Percentiles rank a stretch among this genome's conserved stretches.
Evolutionary conservation across 2,888 invertebrate genomes (phyloP).

Genomic region (Conchocele bisecta): DNA sequence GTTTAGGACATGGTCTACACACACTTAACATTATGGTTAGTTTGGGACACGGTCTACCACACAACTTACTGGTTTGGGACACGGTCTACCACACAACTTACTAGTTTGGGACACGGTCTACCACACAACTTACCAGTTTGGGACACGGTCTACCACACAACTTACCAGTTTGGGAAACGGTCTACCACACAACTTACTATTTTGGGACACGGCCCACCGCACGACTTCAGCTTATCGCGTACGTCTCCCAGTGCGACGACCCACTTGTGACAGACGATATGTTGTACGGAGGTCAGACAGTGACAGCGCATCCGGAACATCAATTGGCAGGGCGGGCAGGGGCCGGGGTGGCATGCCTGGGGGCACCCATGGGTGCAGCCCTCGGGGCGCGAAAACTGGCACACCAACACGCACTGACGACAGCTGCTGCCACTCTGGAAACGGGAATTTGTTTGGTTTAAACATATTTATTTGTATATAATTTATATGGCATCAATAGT

Average conservation of each 20-base stretch:
- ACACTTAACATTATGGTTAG: too few species aligned
- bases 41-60: too few species aligned
- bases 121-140: too few species aligned
- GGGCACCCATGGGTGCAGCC: constrained; percentile 90
- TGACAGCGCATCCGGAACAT: constrained; percentile 87
- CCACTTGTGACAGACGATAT: constrained; percentile 89
- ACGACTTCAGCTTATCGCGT: constrained; percentile 85
- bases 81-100: too few species aligned
- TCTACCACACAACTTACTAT: constrained; percentile 86
- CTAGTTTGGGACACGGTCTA: too few species aligned
- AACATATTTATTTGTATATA: too few species aligned
- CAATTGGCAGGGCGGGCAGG: constrained; percentile 89
- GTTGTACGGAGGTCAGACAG: constrained; percentile 90
- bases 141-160: too few species aligned
- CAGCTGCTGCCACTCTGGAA: constrained; percentile 80
- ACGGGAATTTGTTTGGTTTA: too few species aligned
- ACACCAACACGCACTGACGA: constrained; percentile 78
- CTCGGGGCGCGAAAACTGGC: constrained; percentile 84
- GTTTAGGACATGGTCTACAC: too few species aligned
- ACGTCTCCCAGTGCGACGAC: constrained; percentile 83
- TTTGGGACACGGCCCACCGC: constrained; percentile 94
- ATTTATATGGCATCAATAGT: too few species aligned
- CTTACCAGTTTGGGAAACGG: too few species aligned
- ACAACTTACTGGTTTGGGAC: too few species aligned
- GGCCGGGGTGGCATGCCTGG: constrained; percentile 85